Percentiles rank a stretch among this genome's conserved stretches.
Conservation (phyloP, 2,797 vertebrate species). For the Pseudochirops corinnae region DNA sequence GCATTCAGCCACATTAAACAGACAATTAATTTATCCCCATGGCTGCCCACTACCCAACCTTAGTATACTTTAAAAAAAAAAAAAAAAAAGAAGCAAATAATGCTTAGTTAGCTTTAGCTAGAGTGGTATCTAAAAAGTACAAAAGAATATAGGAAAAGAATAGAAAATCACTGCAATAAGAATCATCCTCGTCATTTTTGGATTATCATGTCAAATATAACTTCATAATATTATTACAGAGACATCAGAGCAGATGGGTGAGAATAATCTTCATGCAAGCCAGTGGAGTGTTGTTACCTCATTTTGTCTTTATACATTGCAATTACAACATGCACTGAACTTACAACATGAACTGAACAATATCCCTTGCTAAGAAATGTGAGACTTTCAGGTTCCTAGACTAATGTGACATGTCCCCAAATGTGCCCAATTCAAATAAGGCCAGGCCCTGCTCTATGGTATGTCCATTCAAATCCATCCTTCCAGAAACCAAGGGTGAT, state of each 20-base stretch:
- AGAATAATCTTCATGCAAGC: conserved; percentile 40
- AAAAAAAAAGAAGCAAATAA: conserved; percentile 41
- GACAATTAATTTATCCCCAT: conserved; percentile 71
- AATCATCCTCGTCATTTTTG: conserved; percentile 41
- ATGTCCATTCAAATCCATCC: background rate
- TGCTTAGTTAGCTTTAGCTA: conserved; percentile 61
- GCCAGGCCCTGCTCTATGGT: conserved; percentile 4
- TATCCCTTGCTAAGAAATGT: conserved; percentile 14
- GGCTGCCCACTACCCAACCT: conserved; percentile 54
- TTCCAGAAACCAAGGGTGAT: background rate
- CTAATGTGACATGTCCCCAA: conserved; percentile 37
- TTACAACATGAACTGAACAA: background rate
- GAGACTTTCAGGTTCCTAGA: conserved; percentile 2
- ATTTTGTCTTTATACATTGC: conserved; percentile 26
- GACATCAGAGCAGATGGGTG: conserved; percentile 46
- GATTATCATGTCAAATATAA: conserved; percentile 59
- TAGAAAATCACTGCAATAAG: conserved; percentile 39
- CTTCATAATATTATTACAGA: conserved; percentile 65
- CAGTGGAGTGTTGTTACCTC: conserved; percentile 42
- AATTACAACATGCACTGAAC: conserved; percentile 55
- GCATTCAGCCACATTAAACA: conserved; percentile 62
- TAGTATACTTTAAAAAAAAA: conserved; percentile 52
- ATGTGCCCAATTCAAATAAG: conserved; percentile 3
- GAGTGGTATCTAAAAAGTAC: conserved; percentile 14
- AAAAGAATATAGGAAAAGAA: conserved; percentile 33